phyloP scores from a whole-genome alignment of 2,113 vertebrate genomes.

The Cyanoderma ruficeps region DNA sequence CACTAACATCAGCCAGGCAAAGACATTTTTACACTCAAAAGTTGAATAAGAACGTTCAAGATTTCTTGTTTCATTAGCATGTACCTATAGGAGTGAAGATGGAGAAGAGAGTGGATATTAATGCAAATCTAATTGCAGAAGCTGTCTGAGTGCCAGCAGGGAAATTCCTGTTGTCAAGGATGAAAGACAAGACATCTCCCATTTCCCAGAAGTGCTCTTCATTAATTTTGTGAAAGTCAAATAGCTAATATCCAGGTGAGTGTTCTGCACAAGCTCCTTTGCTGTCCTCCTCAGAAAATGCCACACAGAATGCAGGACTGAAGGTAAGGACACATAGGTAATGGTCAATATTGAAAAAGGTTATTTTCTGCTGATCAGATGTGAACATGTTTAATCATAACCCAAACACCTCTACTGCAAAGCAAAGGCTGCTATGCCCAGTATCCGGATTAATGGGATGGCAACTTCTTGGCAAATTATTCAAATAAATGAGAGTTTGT shows the following conservation, averaged over 20 bases:
- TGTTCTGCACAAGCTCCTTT: background rate
- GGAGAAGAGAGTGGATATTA: background rate
- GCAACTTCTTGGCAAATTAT: background rate
- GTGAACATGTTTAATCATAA: background rate
- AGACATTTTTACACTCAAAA: background rate
- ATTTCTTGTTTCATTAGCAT: background rate
- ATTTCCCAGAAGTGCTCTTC: slow-evolving; percentile 23
- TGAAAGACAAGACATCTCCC: background rate
- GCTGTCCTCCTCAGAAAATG: background rate
- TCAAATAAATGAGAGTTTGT: background rate
- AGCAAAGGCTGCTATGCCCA: background rate
- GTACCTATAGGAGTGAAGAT: background rate
- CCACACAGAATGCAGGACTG: background rate
- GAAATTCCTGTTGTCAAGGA: slow-evolving; percentile 13
- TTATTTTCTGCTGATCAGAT: background rate
- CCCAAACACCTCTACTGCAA: background rate
- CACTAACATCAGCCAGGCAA: background rate
- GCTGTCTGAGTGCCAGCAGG: slow-evolving; percentile 16
- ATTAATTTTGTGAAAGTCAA: slow-evolving; percentile 46
- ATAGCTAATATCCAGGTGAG: background rate
- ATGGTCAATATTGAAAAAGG: background rate
- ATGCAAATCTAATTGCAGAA: background rate
- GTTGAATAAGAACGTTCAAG: background rate
- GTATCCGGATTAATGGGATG: background rate
- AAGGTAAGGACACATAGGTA: background rate